Percentiles rank a stretch among this genome's conserved stretches.
phyloP scores from a whole-genome alignment of 2,888 invertebrate genomes.

The Macrophya alboannulata region DNA sequence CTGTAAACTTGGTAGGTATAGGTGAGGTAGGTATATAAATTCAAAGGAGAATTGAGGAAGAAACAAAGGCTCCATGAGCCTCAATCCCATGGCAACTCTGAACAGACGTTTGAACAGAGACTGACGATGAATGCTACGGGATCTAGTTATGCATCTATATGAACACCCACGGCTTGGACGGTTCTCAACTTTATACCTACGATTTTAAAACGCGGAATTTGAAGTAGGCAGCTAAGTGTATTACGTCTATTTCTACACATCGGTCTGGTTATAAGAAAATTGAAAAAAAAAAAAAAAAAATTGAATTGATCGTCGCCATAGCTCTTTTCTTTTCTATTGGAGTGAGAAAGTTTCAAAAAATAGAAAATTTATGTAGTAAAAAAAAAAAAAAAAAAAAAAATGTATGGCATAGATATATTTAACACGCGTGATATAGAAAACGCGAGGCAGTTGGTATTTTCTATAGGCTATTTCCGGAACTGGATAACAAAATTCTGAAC shows the following conservation, averaged over 20 bases:
- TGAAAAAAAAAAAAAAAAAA: background rate
- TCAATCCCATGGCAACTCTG: constrained; percentile 32
- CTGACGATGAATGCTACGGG: background rate
- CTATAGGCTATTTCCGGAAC: constrained; percentile 1
- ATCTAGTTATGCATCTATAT: background rate
- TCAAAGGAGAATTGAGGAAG: constrained; percentile 29
- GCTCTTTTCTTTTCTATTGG: no score
- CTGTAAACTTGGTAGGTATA: background rate
- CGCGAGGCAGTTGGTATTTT: background rate
- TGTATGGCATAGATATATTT: background rate
- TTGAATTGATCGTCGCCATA: background rate
- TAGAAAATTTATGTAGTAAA: background rate
- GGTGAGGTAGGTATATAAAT: constrained; percentile 2
- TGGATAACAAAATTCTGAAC: constrained; percentile 37
- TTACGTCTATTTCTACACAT: background rate
- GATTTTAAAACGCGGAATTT: background rate
- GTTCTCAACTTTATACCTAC: background rate
- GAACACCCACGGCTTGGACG: constrained; percentile 16
- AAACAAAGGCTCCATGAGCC: constrained; percentile 27
- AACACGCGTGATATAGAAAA: background rate
- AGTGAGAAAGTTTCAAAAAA: background rate
- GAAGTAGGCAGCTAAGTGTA: background rate
- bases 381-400: background rate
- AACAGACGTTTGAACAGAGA: background rate
- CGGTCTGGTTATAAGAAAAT: background rate